phyloP scores from a whole-genome alignment of 2,797 vertebrate genomes.

The Falco biarmicus region DNA sequence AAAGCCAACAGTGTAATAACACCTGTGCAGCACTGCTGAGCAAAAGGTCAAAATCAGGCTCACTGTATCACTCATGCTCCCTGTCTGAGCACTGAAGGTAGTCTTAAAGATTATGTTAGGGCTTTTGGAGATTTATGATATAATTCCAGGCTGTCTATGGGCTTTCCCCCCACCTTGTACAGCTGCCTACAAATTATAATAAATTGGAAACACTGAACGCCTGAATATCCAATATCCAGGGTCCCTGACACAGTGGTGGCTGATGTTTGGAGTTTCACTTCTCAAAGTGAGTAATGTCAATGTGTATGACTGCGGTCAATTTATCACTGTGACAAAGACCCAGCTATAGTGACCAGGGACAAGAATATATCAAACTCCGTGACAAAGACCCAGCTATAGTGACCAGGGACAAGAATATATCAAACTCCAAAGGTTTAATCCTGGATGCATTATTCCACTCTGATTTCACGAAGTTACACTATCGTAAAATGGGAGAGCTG shows the following conservation, averaged over 20 bases:
- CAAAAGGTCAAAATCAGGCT: slow-evolving; percentile 19
- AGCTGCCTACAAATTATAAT: slow-evolving; percentile 57
- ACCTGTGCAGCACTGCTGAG: background rate
- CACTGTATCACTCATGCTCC: background rate
- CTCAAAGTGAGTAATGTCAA: background rate
- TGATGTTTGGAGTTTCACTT: background rate
- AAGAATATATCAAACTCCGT: background rate
- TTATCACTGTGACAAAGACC: background rate
- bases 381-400: background rate
- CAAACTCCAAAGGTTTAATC: background rate
- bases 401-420: background rate
- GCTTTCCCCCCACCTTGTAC: slow-evolving; percentile 27
- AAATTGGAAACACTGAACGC: slow-evolving; percentile 13
- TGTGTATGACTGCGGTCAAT: background rate
- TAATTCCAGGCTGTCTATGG: slow-evolving; percentile 35
- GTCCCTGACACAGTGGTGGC: background rate
- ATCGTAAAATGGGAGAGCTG: background rate
- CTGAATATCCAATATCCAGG: slow-evolving; percentile 11
- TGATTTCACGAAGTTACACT: background rate
- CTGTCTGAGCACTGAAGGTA: background rate
- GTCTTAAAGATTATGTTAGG: slow-evolving; percentile 33
- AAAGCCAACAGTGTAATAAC: background rate
- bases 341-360: background rate
- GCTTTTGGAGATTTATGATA: slow-evolving; percentile 36
- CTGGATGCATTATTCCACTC: background rate